Conservation (phyloP, 2,113 vertebrate species). For the Sakesphorus luctuosus region DNA sequence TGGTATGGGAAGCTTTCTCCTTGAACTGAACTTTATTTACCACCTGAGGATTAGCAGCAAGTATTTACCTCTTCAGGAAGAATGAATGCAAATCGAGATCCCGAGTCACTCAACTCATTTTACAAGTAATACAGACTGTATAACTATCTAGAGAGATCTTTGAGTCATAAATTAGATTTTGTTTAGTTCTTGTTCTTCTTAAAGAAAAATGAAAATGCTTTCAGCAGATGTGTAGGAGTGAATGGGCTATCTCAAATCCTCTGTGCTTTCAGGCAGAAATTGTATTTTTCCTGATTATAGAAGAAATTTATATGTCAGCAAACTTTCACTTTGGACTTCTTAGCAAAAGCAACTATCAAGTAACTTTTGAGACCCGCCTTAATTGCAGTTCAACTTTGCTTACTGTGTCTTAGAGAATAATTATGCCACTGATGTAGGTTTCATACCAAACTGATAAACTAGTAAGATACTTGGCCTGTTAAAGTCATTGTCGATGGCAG, state of each 20-base stretch:
- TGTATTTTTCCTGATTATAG: background rate
- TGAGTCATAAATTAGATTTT: background rate
- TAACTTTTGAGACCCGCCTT: background rate
- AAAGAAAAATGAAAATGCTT: background rate
- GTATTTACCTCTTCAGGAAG: background rate
- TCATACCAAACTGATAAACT: background rate
- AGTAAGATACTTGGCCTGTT: background rate
- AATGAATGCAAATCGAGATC: background rate
- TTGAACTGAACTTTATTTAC: background rate
- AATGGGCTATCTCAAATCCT: background rate
- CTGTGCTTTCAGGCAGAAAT: background rate
- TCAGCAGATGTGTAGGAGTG: background rate
- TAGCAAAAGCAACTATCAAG: background rate
- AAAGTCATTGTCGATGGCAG: rapidly evolving
- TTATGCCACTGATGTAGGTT: background rate
- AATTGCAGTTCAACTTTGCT: background rate
- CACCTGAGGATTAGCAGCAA: background rate
- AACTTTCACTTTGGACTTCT: background rate
- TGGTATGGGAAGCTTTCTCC: background rate
- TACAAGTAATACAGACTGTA: background rate
- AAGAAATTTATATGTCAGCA: background rate
- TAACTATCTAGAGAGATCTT: background rate
- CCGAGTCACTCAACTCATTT: rapidly evolving
- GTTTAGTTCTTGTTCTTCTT: background rate
- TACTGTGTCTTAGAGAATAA: background rate